A percentile compares a stretch with the other conserved stretches of the same genome.
Conservation (phyloP, 2,797 vertebrate genomes). For the Enteromius paludinosus region DNA sequence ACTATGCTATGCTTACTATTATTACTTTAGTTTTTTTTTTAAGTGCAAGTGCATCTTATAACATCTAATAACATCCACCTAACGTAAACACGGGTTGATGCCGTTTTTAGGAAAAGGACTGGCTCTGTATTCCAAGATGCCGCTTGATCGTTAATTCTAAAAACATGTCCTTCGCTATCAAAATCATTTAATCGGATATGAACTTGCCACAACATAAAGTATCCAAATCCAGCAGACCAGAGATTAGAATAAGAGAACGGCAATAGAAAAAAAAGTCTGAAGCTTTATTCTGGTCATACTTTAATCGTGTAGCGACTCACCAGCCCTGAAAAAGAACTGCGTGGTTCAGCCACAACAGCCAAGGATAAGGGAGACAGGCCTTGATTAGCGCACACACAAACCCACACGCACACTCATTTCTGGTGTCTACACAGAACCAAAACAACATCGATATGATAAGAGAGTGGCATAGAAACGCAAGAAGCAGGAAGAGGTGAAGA, state of each 20-base stretch:
- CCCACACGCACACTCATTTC: conserved; percentile 65
- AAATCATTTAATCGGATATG: conserved; percentile 10
- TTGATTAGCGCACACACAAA: conserved; percentile 70
- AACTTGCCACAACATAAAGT: conserved; percentile 36
- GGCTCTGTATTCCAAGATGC: neutral
- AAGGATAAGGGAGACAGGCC: conserved; percentile 83
- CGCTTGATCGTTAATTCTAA: neutral
- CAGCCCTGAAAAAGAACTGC: conserved; percentile 83
- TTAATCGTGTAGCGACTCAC: conserved; percentile 76
- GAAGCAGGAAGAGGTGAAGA: conserved; percentile 76
- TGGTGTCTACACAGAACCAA: conserved; percentile 72
- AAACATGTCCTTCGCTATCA: conserved; percentile 11
- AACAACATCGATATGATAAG: conserved; percentile 65
- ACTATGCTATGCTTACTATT: neutral
- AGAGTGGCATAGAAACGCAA: conserved; percentile 71
- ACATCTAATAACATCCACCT: neutral
- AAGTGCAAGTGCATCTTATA: conserved; percentile 17
- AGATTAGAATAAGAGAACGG: neutral
- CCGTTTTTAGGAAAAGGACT: neutral
- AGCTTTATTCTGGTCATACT: conserved; percentile 69
- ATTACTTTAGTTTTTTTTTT: neutral
- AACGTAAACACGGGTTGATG: neutral
- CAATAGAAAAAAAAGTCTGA: conserved; percentile 22
- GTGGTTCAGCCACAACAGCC: conserved; percentile 80
- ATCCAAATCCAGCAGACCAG: neutral